Evolutionary conservation across 2,113 vertebrate genomes (phyloP).

Genomic region (Dicerorhinus sumatrensis): DNA sequence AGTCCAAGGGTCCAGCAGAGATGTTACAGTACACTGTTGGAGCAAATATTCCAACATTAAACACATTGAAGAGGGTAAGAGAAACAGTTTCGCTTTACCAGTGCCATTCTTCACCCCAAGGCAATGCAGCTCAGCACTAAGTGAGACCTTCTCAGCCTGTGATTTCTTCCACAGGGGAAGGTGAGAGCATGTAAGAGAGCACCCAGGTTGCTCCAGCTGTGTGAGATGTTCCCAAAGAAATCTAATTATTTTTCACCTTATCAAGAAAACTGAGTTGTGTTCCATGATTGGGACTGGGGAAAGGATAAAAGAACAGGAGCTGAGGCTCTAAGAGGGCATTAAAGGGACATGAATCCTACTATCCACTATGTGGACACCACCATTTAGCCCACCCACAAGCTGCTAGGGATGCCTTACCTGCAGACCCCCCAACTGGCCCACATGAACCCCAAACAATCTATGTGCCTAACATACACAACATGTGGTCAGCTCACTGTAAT

Average conservation of each 20-base stretch:
- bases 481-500: background rate
- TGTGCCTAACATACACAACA: background rate
- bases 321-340: background rate
- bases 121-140: no score
- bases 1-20: no score
- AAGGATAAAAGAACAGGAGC: background rate
- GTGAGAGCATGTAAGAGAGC: no score
- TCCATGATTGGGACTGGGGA: background rate
- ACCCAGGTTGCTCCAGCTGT: no score
- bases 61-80: no score
- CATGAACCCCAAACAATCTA: background rate
- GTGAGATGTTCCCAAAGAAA: no score
- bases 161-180: no score
- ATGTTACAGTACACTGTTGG: no score
- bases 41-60: no score
- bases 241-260: background rate
- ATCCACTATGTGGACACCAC: background rate
- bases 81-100: no score
- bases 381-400: background rate
- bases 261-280: background rate
- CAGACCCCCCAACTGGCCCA: background rate
- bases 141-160: no score
- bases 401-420: background rate
- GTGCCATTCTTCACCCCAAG: no score
- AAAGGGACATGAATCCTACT: background rate